Conservation (phyloP, 2,113 vertebrate species). For the Caranx melampygus region DNA sequence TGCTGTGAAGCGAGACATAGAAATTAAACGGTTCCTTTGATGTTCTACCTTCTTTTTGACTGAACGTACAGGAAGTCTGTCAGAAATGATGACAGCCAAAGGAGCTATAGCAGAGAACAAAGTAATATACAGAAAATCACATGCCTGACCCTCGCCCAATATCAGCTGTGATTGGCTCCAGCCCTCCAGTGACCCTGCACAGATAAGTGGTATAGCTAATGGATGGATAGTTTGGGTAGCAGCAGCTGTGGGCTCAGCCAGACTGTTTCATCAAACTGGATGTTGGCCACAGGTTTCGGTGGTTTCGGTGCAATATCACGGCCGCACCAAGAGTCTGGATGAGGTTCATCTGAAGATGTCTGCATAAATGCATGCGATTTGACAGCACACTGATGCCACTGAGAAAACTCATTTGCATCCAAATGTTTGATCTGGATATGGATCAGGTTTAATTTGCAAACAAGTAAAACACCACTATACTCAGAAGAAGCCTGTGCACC, state of each 20-base stretch:
- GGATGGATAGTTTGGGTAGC: background rate
- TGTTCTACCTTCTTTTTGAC: no score
- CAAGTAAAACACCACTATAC: background rate
- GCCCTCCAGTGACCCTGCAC: no score
- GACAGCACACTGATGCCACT: background rate
- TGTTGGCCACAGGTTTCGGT: background rate
- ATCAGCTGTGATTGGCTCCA: no score
- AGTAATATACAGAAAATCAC: background rate
- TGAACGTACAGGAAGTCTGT: no score
- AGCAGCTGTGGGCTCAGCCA: background rate
- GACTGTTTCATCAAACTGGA: background rate
- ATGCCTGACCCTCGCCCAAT: background rate
- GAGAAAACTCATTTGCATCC: conserved; percentile 28
- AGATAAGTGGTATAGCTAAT: no score
- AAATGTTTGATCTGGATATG: conserved; percentile 4
- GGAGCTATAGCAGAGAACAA: no score
- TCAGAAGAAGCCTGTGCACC: background rate
- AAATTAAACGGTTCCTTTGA: no score
- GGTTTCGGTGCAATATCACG: background rate
- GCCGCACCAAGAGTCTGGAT: conserved; percentile 10
- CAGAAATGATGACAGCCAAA: no score
- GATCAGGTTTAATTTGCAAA: background rate
- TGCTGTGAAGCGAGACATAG: no score
- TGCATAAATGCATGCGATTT: conserved; percentile 47
- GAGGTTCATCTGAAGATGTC: conserved; percentile 6